Evolutionary conservation across 1,140 invertebrate species (phyloP).

Genomic region (Drosophila santomea): DNA sequence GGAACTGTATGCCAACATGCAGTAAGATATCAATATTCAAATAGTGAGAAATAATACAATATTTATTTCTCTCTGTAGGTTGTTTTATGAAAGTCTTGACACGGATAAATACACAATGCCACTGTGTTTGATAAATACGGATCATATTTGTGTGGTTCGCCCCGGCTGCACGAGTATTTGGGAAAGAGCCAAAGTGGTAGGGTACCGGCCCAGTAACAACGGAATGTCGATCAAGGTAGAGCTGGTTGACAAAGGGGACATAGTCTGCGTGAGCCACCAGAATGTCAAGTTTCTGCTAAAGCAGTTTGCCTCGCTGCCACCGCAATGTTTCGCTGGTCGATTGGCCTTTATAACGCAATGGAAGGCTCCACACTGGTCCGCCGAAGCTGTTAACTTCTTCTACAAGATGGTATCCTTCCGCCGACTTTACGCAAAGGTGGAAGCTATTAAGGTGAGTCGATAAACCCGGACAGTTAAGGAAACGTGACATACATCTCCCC

Average conservation of each 20-base stretch:
- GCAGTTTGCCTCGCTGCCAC: conserved; percentile 56
- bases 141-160: conserved; percentile 59
- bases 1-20: conserved; percentile 51
- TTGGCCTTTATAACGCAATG: conserved; percentile 47
- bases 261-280: conserved; percentile 30
- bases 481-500: neutral
- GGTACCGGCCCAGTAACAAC: conserved; percentile 5
- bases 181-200: conserved; percentile 64
- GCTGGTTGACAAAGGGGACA: conserved; percentile 65
- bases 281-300: conserved; percentile 56
- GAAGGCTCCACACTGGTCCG: conserved; percentile 38
- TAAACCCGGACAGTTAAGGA: neutral
- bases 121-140: conserved; percentile 40
- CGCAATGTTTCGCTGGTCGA: conserved; percentile 40
- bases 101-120: conserved; percentile 46
- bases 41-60: neutral
- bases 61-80: conserved; percentile 9
- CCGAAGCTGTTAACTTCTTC: conserved; percentile 42
- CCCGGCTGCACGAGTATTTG: conserved; percentile 19
- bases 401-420: conserved; percentile 38
- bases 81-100: conserved; percentile 19
- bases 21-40: conserved; percentile 34
- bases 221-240: conserved; percentile 45
- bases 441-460: conserved; percentile 34
- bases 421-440: conserved; percentile 44